Evolutionary conservation across 1,140 invertebrate genomes (phyloP), one percentile per base, ranked within the genome.

Genomic region (Solen grandis): DNA sequence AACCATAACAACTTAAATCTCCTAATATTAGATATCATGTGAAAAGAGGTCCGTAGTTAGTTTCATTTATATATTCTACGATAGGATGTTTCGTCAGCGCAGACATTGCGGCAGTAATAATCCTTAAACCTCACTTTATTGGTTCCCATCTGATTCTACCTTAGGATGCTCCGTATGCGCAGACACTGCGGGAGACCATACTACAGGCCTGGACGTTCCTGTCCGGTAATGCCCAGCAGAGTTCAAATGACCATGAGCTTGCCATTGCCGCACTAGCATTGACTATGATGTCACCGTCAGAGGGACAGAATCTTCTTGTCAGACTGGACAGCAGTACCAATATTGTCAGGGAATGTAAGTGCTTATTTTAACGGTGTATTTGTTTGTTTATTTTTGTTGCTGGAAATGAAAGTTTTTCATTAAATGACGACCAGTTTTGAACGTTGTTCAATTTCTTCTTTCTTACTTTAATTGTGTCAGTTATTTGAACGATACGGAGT

Each of bases 231-330:
- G 41, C 33, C 2, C 19, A 4, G 1, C 36, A 46, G 25, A 25
- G 65, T n/a, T 35, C 74, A 27, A 41, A 14, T 1, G 74, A 76
- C 1, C 66, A 76, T 63, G 74, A 76, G 27, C 50, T 66, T 5
- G 62, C 74, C 0, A 76, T 76, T 22, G 41, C 74, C 22, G 74
- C 74, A 16, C 66, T 66, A 16, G 62, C 74, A 19, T 22, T 38
- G 2, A n/a, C 62, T 8, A 41, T 29, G 25, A 55, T 66, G 31
- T 16, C 29, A 16, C 54, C 10, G 13, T 41, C 31, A 1, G 41
- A 25, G 1, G 1, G 31, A 2, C 35, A 33, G 0, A 63, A 65
- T 19, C 1, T 41, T n/a, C 38, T 76, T 29, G n/a, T 36, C 8
- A 50, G 50, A 52, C 50, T 76, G 13, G 60, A 52, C 3, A 66